phyloP scores from a whole-genome alignment of 2,113 vertebrate species.

The Sylvilagus bachmani region DNA sequence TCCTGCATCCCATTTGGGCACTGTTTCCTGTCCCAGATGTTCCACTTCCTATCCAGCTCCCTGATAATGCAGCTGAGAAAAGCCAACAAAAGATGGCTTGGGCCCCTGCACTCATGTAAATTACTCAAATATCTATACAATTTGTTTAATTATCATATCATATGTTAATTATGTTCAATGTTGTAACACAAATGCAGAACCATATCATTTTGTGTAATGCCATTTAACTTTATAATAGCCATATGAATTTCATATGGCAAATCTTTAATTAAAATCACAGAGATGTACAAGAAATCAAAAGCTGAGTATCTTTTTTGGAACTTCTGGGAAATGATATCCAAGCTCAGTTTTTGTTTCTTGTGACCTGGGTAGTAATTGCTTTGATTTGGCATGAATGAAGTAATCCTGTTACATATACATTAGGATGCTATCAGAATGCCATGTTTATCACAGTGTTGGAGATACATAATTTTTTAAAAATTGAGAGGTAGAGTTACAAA shows the following conservation, averaged over 20 bases:
- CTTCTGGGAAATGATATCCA: background rate
- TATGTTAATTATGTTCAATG: background rate
- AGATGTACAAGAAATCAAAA: background rate
- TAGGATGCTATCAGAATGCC: background rate
- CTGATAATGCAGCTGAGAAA: background rate
- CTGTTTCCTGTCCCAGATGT: too few species aligned
- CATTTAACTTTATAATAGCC: background rate
- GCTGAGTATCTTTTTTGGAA: background rate
- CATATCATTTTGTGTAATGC: background rate
- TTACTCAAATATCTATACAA: background rate
- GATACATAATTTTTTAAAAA: background rate
- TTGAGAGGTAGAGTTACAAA: too few species aligned
- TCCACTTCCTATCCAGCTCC: too few species aligned
- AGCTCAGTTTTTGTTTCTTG: background rate
- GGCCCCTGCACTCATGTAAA: background rate
- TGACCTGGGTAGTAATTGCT: background rate
- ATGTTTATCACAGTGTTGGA: background rate
- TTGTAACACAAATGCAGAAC: background rate
- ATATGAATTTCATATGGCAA: background rate
- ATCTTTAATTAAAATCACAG: background rate
- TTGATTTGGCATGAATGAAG: background rate
- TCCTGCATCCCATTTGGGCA: too few species aligned
- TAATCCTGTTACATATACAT: background rate
- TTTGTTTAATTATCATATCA: background rate
- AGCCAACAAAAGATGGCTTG: background rate